Conservation (phyloP, 2,888 invertebrate species). For the Plutella xylostella region DNA sequence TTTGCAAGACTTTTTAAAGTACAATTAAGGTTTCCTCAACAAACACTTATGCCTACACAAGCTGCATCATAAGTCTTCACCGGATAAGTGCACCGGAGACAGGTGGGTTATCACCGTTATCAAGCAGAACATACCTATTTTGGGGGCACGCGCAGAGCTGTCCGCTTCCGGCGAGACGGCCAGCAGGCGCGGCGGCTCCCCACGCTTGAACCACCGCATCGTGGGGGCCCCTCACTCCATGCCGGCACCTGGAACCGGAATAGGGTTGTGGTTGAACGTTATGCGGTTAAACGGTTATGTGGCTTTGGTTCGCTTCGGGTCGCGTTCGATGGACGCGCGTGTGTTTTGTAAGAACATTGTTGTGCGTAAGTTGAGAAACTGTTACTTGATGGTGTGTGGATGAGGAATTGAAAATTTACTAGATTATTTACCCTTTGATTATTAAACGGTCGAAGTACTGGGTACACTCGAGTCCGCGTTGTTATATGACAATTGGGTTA, state of each 20-base stretch:
- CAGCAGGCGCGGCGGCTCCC: constrained; percentile 76
- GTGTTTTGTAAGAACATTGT: no score
- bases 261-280: not conserved
- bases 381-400: no score
- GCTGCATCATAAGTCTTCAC: not conserved
- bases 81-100: not conserved
- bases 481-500: no score
- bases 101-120: not conserved
- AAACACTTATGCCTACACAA: not conserved
- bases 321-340: not conserved
- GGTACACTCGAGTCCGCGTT: no score
- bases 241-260: constrained; percentile 20
- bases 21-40: no score
- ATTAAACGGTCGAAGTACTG: no score
- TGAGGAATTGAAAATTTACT: no score
- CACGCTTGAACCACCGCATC: constrained; percentile 81
- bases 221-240: constrained; percentile 35
- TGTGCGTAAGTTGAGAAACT: no score
- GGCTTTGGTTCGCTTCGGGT: not conserved
- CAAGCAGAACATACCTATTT: constrained; percentile 48
- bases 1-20: no score
- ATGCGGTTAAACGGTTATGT: no score
- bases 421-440: no score
- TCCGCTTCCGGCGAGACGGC: constrained; percentile 74
- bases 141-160: constrained; percentile 45